These are phyloP conservation scores for Falco columbarius DNA, from an alignment of 2,797 vertebrate species.

Conservation along the genomic window DNA sequence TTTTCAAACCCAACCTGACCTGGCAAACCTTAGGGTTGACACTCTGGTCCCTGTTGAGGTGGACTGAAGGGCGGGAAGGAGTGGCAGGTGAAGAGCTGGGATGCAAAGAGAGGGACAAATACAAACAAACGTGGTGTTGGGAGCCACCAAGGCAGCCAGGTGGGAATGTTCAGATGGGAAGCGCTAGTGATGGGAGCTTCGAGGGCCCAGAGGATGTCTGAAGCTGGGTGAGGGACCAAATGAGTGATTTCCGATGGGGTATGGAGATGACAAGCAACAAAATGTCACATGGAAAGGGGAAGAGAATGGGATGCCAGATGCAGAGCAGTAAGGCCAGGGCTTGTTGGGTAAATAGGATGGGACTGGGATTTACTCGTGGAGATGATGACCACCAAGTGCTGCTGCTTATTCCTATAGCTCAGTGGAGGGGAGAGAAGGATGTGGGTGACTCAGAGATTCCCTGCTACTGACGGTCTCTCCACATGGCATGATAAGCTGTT, in stretches of 20 bases:
- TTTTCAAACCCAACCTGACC: neutral
- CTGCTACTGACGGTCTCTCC: neutral
- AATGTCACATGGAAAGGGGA: neutral
- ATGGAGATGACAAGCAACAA: neutral
- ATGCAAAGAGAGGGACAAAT: neutral
- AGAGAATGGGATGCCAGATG: neutral
- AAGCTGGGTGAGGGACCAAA: neutral
- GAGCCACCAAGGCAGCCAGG: neutral
- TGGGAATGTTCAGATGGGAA: neutral
- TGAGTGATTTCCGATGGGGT: neutral
- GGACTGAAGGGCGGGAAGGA: neutral
- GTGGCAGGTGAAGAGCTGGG: neutral
- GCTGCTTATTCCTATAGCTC: neutral
- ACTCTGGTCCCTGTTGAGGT: neutral
- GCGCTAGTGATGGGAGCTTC: neutral
- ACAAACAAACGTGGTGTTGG: neutral
- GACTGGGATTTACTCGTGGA: neutral
- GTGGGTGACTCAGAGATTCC: neutral
- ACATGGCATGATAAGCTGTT: neutral
- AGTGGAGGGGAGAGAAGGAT: neutral
- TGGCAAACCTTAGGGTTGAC: neutral
- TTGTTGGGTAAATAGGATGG: neutral
- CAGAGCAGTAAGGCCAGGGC: neutral
- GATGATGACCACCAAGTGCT: neutral
- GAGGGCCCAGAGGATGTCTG: neutral